These are phyloP conservation scores for Hyphantria cunea DNA, from an alignment of 1,140 invertebrate species.

Conservation along the genomic window DNA sequence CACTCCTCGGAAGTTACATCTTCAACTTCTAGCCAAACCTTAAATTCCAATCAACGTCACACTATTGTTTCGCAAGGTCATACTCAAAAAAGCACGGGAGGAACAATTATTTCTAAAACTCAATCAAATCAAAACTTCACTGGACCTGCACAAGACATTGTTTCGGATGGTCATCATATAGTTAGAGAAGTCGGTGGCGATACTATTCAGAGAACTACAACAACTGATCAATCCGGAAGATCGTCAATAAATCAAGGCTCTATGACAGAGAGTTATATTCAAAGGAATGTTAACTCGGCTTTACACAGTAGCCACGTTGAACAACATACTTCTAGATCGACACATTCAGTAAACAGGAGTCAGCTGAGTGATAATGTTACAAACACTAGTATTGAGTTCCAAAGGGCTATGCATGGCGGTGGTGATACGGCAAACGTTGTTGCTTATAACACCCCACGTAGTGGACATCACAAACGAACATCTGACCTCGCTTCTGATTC, in stretches of 20 bases:
- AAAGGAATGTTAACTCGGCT: constrained; percentile 33
- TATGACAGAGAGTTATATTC: constrained; percentile 28
- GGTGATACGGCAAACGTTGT: constrained; percentile 41
- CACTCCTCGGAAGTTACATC: constrained; percentile 16
- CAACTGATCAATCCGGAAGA: constrained; percentile 28
- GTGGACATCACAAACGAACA: constrained; percentile 85
- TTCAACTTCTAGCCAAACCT: constrained; percentile 16
- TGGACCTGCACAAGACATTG: constrained; percentile 3
- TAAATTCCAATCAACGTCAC: constrained; percentile 15
- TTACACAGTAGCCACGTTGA: constrained; percentile 41
- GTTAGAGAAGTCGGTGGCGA: constrained; percentile 13
- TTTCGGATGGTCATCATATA: constrained; percentile 6
- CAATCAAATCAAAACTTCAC: constrained; percentile 6
- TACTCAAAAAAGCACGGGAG: constrained; percentile 7
- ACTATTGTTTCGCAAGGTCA: background rate
- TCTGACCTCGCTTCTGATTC: constrained; percentile 88
- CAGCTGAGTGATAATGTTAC: constrained; percentile 71
- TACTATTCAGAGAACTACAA: constrained; percentile 34
- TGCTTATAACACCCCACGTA: constrained; percentile 49
- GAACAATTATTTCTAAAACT: constrained; percentile 3
- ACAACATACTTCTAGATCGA: constrained; percentile 45
- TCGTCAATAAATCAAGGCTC: constrained; percentile 34
- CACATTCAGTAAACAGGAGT: constrained; percentile 55
- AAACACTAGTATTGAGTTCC: constrained; percentile 74
- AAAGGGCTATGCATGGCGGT: constrained; percentile 73